Conservation (phyloP, 2,888 invertebrate genomes). For the Cancer borealis region DNA sequence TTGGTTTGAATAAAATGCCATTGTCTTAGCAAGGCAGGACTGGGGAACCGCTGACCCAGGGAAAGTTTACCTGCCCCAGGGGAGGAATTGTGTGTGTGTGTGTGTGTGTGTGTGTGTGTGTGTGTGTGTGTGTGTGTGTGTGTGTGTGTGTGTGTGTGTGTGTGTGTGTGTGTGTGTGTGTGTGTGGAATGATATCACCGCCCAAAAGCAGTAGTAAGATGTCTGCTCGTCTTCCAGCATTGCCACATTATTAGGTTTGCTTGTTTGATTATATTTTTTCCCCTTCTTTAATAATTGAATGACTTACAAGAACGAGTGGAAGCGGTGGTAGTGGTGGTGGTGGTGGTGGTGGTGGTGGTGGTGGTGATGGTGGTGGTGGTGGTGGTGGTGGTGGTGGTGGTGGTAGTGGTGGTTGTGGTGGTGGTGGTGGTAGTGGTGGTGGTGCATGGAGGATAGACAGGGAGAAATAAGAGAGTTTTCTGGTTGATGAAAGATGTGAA, state of each 20-base stretch:
- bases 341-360: background rate
- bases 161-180: slow-evolving; percentile 20
- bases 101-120: background rate
- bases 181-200: background rate
- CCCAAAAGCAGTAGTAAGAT: background rate
- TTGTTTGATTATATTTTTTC: background rate
- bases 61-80: background rate
- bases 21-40: too few species aligned
- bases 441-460: background rate
- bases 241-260: background rate
- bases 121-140: background rate
- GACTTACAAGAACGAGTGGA: background rate
- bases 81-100: too few species aligned
- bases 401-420: too few species aligned
- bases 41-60: background rate
- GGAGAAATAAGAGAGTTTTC: background rate
- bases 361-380: too few species aligned
- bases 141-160: slow-evolving; percentile 20
- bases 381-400: too few species aligned
- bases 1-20: background rate
- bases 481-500: too few species aligned
- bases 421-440: too few species aligned
- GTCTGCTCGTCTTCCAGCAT: background rate
- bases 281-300: background rate
- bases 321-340: background rate